phyloP scores from a whole-genome alignment of 2,797 vertebrate genomes.

The Mormyrops boulengeri region DNA sequence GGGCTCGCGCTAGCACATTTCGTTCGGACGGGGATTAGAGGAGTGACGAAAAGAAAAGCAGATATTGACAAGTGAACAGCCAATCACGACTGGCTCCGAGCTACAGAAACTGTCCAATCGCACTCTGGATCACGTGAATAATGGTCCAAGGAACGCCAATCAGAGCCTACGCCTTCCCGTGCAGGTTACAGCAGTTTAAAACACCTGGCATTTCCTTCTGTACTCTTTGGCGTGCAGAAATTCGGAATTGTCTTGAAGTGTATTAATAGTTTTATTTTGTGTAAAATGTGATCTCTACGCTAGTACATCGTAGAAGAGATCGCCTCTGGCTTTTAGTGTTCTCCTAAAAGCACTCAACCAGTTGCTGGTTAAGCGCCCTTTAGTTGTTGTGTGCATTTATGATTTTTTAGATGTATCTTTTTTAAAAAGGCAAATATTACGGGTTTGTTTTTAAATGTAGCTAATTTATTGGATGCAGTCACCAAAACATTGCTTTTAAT shows the following conservation, averaged over 20 bases:
- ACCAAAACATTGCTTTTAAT: not conserved
- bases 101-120: constrained; percentile 52
- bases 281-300: not conserved
- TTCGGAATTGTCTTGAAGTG: not conserved
- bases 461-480: not conserved
- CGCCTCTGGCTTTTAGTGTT: not conserved
- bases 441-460: not conserved
- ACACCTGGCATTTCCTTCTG: not conserved
- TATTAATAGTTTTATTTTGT: not conserved
- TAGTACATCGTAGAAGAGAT: not conserved
- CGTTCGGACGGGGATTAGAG: constrained; percentile 13
- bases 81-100: constrained; percentile 28
- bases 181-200: not conserved
- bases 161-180: not conserved
- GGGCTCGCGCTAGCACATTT: constrained; percentile 21
- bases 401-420: not conserved
- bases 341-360: not conserved
- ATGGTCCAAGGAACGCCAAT: constrained; percentile 35
- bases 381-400: not conserved
- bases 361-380: not conserved
- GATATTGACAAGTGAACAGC: constrained; percentile 26
- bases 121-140: constrained; percentile 33
- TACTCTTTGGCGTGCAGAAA: not conserved
- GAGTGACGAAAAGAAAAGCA: constrained; percentile 30
- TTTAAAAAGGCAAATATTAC: not conserved